Conservation (phyloP, 1,140 invertebrate genomes). For the Lamellibrachia luymesi region DNA sequence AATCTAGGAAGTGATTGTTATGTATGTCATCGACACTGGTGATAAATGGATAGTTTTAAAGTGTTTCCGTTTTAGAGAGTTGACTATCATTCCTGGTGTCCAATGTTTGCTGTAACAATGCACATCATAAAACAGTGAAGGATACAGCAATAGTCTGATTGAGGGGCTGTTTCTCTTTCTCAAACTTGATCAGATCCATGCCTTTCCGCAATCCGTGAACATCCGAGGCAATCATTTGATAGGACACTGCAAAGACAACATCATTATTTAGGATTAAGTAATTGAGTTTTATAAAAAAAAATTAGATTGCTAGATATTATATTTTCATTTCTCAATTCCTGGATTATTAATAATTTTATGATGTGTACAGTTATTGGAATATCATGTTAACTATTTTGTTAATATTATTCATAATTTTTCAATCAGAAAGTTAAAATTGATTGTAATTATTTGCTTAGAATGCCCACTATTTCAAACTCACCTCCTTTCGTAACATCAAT, state of each 20-base stretch:
- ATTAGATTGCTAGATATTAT: no score
- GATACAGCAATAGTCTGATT: constrained; percentile 27
- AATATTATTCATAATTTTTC: no score
- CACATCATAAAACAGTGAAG: constrained; percentile 11
- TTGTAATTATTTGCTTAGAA: no score
- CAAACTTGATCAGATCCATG: constrained; percentile 27
- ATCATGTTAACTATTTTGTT: no score
- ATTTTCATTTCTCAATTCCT: no score
- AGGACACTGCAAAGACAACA: constrained; percentile 25
- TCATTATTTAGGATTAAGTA: background rate
- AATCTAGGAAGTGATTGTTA: background rate
- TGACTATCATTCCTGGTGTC: background rate
- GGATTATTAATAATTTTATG: no score
- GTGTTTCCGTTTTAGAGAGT: background rate
- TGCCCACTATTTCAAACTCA: background rate
- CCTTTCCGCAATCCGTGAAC: constrained; percentile 24
- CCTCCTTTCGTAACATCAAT: constrained; percentile 24
- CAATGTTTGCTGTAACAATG: background rate
- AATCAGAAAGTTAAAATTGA: no score
- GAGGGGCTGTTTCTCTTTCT: constrained; percentile 22
- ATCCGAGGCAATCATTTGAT: constrained; percentile 24
- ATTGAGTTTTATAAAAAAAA: background rate
- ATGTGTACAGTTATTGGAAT: no score
- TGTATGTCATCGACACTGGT: background rate
- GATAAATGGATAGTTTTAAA: background rate